Conservation (phyloP, 2,888 invertebrate species). For the Macrosiphum euphorbiae region DNA sequence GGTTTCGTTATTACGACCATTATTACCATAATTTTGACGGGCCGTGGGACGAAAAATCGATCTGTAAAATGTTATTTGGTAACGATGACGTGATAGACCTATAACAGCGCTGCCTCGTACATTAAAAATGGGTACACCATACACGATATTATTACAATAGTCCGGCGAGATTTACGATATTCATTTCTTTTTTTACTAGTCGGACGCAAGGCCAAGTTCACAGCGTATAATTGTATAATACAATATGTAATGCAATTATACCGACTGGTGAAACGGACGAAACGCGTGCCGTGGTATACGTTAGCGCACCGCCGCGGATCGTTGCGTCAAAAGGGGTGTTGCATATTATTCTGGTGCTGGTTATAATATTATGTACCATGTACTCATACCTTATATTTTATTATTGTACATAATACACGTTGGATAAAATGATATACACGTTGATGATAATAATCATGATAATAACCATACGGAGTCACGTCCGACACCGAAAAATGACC, state of each 20-base stretch:
- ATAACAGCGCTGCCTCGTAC: neutral
- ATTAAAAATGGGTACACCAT: neutral
- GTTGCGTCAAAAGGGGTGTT: slow-evolving; percentile 9
- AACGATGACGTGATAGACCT: neutral
- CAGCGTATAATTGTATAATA: neutral
- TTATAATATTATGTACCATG: neutral
- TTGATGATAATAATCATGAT: neutral
- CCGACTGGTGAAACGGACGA: neutral
- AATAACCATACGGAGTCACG: neutral
- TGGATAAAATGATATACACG: neutral
- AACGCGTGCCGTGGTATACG: neutral
- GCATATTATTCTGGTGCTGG: neutral
- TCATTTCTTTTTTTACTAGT: neutral
- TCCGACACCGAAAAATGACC: neutral
- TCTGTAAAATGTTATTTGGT: neutral
- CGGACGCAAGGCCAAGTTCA: slow-evolving; percentile 42
- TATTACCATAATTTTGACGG: slow-evolving; percentile 31
- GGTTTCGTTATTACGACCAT: neutral
- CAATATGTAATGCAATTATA: neutral
- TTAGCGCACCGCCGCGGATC: neutral
- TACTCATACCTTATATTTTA: neutral
- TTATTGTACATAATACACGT: neutral
- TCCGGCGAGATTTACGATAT: neutral
- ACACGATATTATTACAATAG: neutral
- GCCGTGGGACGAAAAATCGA: slow-evolving; percentile 29